Percentiles rank a stretch among this genome's conserved stretches.
phyloP scores from a whole-genome alignment of 2,888 invertebrate genomes.

The Theristus sp. region DNA sequence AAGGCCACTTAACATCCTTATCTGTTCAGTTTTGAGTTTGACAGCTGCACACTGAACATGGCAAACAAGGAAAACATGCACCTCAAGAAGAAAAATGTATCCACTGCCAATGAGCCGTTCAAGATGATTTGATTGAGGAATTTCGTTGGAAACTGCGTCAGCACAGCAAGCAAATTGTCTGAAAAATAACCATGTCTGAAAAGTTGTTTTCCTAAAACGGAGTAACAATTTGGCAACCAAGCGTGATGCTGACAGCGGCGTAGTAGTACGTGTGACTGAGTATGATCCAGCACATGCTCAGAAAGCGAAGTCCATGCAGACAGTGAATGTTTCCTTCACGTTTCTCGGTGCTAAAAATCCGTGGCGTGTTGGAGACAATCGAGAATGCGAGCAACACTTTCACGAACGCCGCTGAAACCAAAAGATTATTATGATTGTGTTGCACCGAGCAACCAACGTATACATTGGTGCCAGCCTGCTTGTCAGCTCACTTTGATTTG shows the following conservation, averaged over 20 bases:
- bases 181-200: too few relatives aligned
- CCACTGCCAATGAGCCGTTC: slow-evolving; percentile 32
- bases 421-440: too few relatives aligned
- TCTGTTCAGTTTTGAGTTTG: too few relatives aligned
- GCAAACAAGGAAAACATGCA: too few relatives aligned
- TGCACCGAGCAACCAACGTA: too few relatives aligned
- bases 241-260: slow-evolving; percentile 21
- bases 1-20: slow-evolving; percentile 34
- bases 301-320: slow-evolving; percentile 39
- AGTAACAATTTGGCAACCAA: too few relatives aligned
- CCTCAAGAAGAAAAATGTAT: slow-evolving; percentile 34
- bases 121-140: slow-evolving; percentile 31
- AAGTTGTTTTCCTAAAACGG: too few relatives aligned
- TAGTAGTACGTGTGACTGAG: slow-evolving; percentile 37
- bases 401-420: slow-evolving; percentile 9
- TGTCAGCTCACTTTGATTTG: too few relatives aligned
- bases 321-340: slow-evolving; percentile 28
- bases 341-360: slow-evolving; percentile 30
- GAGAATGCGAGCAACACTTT: slow-evolving; percentile 35
- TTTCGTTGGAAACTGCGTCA: slow-evolving; percentile 23
- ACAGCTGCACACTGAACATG: too few relatives aligned
- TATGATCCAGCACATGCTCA: slow-evolving; percentile 43
- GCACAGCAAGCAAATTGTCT: slow-evolving; percentile 15
- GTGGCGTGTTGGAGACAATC: slow-evolving; percentile 34
- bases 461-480: too few relatives aligned